Base-by-base conservation (phyloP, 2,113 vertebrate species). In the Phalacrocorax pelagicus region DNA sequence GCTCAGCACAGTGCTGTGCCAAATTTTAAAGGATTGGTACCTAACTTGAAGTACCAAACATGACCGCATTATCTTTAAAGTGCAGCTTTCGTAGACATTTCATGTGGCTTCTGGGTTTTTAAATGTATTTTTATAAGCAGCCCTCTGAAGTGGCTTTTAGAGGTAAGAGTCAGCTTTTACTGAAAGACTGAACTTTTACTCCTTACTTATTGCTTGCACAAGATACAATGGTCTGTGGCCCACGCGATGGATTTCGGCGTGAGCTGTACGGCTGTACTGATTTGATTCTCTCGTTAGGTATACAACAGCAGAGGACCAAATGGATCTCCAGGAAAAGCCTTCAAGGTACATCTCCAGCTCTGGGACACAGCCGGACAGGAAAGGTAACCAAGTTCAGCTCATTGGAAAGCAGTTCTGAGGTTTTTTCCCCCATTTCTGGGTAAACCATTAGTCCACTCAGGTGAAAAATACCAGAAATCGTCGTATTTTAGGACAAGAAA, bases 291-390 rank as follows among this genome's bases (percentile, higher is more conserved):
- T 42, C 52, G 70, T 78, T 92, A 99, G 99, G 96, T 98, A 30
- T 99, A 99, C 95, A 99, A 98, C n/a, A 98, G 98, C 10, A 98
- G 98, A 86, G 98, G 98, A 83, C 89, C 99, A 17, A 99, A 99
- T 97, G 99, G 98, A 57, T 98, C 99, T 46, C 95, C 98, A 13
- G 99, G 99, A 44, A 99, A 99, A 94, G 98, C 98, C 24, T 99
- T 99, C 94, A 99, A 99, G 96, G 99, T 99, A 6, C 99, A 99
- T 86, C 98, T 99, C 51, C 99, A 99, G 97, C 99, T 99, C 10
- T 99, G 99, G 99, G 99, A 99, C 98, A 99, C 99, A 15, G 99
- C 99, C 6, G 99, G 99, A 71, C 99, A 99, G 97, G 99, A 99
- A 97, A 98, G 99, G 99, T 99, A 98, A 90, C 2, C 8, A 38